Evolutionary conservation across 2,797 vertebrate species (phyloP), one percentile per base, ranked within the genome.

Genomic region (Pseudochromis fuscus): DNA sequence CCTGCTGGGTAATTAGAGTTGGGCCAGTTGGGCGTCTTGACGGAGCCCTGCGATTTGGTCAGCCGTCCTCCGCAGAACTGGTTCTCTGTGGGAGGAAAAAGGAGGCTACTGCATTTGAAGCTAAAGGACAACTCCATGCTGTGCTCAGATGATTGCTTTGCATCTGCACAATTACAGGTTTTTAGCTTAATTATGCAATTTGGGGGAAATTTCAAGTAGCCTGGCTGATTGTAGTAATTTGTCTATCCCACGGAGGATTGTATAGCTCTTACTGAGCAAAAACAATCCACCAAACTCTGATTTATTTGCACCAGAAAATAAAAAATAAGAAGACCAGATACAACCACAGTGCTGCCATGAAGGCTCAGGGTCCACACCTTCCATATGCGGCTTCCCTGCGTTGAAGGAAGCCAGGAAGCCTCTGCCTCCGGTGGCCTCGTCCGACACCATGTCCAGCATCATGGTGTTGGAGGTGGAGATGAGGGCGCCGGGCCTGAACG

Each of bases 11-110:
- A 98, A 84, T 97, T 91, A 0, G 94, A 92, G 72, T 96, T 94
- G 0, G 96, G 97, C 97, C 97, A 98, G 90, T 98, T 97, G 53
- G 95, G 96, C 1, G 96, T 96, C 84, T 95, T 95, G 81, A 97
- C 87, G 0, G 94, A 95, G 28, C 96, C 96, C 67, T 96, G 94
- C 0, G 86, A 42, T 87, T 96, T 96, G 62, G 94, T 96, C 70
- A 97, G 86, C 51, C 95, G 93, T 27, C 96, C 96, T 67, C 96
- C 96, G 51, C 96, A 98, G 86, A 96, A 96, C 87, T 96, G 95
- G 83, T 95, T 92, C 70, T 97, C 96, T 97, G 81, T 63, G 61
- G 66, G 57, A 53, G 31, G 25, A 23, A 11, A 12, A 21, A 27
- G 53, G 28, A 25, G 40, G 8, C 23, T 12, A 8, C 19, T 55